These are phyloP conservation scores for Periparus ater DNA, from an alignment of 2,797 vertebrate genomes.

Conservation along the genomic window DNA sequence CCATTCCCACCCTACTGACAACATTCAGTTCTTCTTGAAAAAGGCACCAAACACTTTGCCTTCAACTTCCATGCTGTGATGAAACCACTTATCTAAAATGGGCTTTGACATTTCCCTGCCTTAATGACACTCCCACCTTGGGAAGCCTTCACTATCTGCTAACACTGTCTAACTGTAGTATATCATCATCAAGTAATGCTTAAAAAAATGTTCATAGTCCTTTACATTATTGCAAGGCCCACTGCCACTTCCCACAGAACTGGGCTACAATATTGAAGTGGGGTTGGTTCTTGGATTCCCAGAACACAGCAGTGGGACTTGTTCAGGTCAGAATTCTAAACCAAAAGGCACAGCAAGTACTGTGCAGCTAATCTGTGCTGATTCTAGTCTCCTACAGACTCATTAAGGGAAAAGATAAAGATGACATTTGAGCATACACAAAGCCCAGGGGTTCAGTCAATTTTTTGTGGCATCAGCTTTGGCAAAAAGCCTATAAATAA, in stretches of 20 bases:
- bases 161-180: background rate
- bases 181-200: background rate
- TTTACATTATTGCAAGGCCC: background rate
- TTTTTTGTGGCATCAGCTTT: background rate
- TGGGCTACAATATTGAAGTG: background rate
- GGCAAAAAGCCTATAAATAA: background rate
- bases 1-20: background rate
- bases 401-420: background rate
- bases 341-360: background rate
- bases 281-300: background rate
- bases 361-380: background rate
- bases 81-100: background rate
- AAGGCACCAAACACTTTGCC: background rate
- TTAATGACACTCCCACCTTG: background rate
- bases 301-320: background rate
- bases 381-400: background rate
- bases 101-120: background rate
- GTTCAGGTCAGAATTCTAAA: background rate
- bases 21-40: background rate
- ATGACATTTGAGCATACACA: background rate
- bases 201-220: background rate
- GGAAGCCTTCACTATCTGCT: background rate
- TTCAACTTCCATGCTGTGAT: background rate
- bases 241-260: background rate
- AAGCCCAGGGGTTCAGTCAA: background rate